phyloP scores from a whole-genome alignment of 2,797 vertebrate species.

The Muraenolepis orangiensis region DNA sequence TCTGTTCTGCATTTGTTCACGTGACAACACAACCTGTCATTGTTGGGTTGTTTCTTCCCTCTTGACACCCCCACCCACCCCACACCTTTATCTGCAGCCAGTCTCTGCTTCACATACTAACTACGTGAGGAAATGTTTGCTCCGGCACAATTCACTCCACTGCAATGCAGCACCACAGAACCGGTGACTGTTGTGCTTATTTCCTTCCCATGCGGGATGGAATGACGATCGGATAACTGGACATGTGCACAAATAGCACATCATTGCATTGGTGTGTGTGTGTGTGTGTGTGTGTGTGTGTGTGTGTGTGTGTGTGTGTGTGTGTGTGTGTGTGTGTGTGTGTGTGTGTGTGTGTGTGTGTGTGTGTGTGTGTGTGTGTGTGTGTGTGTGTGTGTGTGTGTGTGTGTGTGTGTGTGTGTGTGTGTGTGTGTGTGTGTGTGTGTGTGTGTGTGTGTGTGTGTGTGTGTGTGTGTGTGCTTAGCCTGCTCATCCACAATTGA shows the following conservation, averaged over 20 bases:
- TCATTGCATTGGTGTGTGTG: too few relatives aligned
- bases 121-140: not conserved
- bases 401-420: too few relatives aligned
- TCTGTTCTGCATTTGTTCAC: constrained; percentile 7
- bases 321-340: too few relatives aligned
- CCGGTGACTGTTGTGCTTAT: too few relatives aligned
- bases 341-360: constrained; percentile 4
- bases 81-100: too few relatives aligned
- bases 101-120: too few relatives aligned
- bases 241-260: too few relatives aligned
- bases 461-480: too few relatives aligned
- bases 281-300: not conserved
- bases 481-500: not conserved
- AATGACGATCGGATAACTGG: too few relatives aligned
- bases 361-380: not conserved
- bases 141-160: not conserved
- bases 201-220: too few relatives aligned
- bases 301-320: too few relatives aligned
- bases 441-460: constrained; percentile 4
- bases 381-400: not conserved
- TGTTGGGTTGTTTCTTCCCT: not conserved
- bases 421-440: not conserved
- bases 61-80: not conserved
- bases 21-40: not conserved
- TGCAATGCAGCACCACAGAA: constrained; percentile 28